These are phyloP conservation scores for Leptopilina clavipes DNA, from an alignment of 1,140 invertebrate genomes.

Conservation along the genomic window DNA sequence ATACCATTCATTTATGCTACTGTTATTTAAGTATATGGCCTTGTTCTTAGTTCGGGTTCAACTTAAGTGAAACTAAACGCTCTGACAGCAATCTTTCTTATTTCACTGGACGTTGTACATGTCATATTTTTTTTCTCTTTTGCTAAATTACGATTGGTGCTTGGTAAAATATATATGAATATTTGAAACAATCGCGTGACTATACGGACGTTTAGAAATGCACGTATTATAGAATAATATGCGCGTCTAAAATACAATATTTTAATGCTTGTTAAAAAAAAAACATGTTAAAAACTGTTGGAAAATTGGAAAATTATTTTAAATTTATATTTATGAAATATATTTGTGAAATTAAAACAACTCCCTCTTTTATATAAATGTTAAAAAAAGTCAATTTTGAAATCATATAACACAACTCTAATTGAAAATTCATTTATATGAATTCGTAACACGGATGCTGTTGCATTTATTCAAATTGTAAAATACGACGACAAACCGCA, in stretches of 20 bases:
- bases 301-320: constrained; percentile 33
- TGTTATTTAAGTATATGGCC: constrained; percentile 8
- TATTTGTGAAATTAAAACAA: too few relatives aligned
- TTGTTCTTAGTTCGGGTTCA: background rate
- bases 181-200: constrained; percentile 29
- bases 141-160: background rate
- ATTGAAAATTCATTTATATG: constrained; percentile 46
- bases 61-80: constrained; percentile 14
- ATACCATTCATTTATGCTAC: background rate
- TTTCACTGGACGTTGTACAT: background rate
- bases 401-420: background rate
- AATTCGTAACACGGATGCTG: background rate
- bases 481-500: background rate
- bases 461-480: constrained; percentile 22
- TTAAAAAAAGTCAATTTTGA: background rate
- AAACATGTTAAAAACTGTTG: too few relatives aligned
- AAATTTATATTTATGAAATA: background rate
- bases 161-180: background rate
- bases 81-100: background rate
- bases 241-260: too few relatives aligned
- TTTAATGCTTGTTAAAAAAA: too few relatives aligned
- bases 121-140: background rate
- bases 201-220: background rate
- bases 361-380: too few relatives aligned
- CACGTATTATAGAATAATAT: too few relatives aligned